Conservation (phyloP, 2,797 vertebrate species). For the Eulemur coronatus region DNA sequence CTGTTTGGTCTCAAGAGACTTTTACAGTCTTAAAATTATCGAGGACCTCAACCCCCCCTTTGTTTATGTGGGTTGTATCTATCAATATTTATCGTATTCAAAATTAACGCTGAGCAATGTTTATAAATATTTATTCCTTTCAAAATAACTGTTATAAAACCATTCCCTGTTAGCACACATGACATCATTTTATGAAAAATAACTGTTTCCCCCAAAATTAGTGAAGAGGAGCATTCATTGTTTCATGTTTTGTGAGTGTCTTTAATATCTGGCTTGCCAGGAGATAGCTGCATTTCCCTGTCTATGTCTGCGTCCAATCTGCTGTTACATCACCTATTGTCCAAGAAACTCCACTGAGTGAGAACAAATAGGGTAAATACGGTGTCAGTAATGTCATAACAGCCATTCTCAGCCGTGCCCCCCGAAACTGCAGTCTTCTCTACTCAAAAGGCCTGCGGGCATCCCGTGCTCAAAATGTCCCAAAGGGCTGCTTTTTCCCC, state of each 20-base stretch:
- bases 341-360: background rate
- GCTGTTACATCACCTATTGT: background rate
- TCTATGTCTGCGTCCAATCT: background rate
- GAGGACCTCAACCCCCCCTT: background rate
- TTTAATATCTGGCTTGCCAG: background rate
- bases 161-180: background rate
- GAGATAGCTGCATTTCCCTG: background rate
- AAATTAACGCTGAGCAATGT: slow-evolving; percentile 46
- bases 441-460: background rate
- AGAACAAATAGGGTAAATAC: background rate
- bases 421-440: background rate
- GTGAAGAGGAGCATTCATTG: background rate
- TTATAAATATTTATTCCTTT: slow-evolving; percentile 36
- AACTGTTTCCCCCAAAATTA: background rate
- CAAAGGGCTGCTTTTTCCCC: background rate
- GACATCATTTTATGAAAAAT: background rate
- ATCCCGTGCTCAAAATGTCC: background rate
- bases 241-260: background rate
- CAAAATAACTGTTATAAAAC: slow-evolving; percentile 33
- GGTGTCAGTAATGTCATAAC: background rate
- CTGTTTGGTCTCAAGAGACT: slow-evolving; percentile 44
- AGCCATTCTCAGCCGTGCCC: background rate
- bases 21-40: slow-evolving; percentile 51
- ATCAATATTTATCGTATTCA: slow-evolving; percentile 54
- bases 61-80: slow-evolving; percentile 36